A percentile compares a stretch with the other conserved stretches of the same genome.
phyloP scores from a whole-genome alignment of 1,140 invertebrate species.

The Drosophila simulans region DNA sequence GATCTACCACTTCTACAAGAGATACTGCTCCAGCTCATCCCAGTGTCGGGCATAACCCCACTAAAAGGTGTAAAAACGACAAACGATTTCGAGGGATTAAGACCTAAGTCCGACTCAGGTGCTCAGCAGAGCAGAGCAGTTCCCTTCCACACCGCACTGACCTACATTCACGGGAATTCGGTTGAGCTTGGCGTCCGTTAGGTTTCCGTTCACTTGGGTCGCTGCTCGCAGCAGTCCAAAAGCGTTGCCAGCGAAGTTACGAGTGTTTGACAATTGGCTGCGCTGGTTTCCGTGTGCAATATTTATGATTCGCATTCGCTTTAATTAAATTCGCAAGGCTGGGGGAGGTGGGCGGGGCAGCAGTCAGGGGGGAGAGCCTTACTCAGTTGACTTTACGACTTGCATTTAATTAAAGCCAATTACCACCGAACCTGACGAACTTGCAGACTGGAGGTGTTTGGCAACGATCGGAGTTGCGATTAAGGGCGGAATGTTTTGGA shows the following conservation, averaged over 20 bases:
- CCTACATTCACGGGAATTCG: conserved; percentile 41
- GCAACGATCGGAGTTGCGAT: conserved; percentile 2
- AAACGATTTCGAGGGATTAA: conserved; percentile 9
- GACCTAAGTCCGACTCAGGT: conserved; percentile 26
- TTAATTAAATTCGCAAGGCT: conserved; percentile 70
- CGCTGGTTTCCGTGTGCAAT: conserved; percentile 31
- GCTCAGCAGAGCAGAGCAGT: conserved; percentile 1
- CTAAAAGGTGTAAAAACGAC: neutral
- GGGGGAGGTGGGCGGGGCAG: neutral
- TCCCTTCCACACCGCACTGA: conserved; percentile 33
- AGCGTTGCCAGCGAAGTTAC: conserved; percentile 1
- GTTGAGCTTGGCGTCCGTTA: conserved; percentile 24
- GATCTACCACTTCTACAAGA: too few species aligned
- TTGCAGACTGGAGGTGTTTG: neutral
- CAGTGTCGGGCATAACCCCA: neutral
- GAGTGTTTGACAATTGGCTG: conserved; percentile 49
- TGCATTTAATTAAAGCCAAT: conserved; percentile 78
- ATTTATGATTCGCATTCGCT: conserved; percentile 75
- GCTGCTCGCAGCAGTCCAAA: neutral
- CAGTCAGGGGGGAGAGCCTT: conserved; percentile 3
- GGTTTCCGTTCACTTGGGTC: conserved; percentile 18
- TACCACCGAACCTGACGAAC: conserved; percentile 37
- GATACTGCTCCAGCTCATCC: too few species aligned
- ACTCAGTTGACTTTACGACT: conserved; percentile 74
- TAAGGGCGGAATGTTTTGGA: neutral